A percentile compares a stretch with the other conserved stretches of the same genome.
Conservation (phyloP, 2,113 vertebrate species). For the Genyomyrus donnyi region DNA sequence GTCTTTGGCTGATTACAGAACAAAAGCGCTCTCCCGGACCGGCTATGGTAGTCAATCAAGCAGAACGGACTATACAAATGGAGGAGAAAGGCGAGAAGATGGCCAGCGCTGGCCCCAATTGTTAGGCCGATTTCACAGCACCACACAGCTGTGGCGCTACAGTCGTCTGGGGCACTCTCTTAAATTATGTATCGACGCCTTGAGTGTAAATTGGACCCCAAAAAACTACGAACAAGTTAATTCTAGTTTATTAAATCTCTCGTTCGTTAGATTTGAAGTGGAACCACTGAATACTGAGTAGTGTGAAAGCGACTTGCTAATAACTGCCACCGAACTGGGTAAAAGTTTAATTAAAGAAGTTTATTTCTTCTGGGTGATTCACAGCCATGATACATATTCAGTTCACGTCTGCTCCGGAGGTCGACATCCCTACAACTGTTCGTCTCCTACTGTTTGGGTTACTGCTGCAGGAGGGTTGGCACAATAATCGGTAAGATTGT, state of each 20-base stretch:
- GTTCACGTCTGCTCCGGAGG: background rate
- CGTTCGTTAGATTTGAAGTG: background rate
- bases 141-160: slow-evolving; percentile 66
- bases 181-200: slow-evolving; percentile 13
- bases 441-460: background rate
- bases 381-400: background rate
- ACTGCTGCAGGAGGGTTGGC: background rate
- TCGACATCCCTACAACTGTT: background rate
- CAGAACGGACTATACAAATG: slow-evolving; percentile 81
- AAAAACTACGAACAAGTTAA: slow-evolving; percentile 12
- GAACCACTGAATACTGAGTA: background rate
- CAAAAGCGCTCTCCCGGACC: slow-evolving; percentile 61
- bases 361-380: background rate
- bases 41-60: slow-evolving; percentile 68
- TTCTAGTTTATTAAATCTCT: slow-evolving; percentile 10
- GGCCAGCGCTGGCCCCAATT: slow-evolving; percentile 70
- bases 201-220: background rate
- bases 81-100: slow-evolving; percentile 57
- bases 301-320: background rate
- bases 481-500: background rate
- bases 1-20: slow-evolving; percentile 68
- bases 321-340: background rate
- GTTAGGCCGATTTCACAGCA: slow-evolving; percentile 67
- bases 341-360: background rate
- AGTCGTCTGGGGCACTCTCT: slow-evolving; percentile 31